Conservation (phyloP, 2,888 invertebrate genomes). For the Uloborus plumipes region DNA sequence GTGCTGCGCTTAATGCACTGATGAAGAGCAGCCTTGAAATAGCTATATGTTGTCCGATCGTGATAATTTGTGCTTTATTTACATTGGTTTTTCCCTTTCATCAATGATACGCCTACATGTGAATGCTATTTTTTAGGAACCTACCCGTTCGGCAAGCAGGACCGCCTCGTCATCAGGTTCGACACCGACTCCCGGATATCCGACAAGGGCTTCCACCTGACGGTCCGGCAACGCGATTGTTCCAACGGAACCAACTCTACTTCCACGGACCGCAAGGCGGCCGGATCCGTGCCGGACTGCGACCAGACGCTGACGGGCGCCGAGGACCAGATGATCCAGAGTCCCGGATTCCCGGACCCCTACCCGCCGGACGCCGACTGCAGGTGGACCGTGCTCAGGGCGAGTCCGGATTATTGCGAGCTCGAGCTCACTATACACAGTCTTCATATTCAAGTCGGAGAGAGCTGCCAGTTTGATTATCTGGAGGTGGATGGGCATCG, state of each 20-base stretch:
- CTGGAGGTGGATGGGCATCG: constrained; percentile 65
- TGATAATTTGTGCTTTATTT: no score
- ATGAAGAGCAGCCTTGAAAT: no score
- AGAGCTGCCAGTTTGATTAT: constrained; percentile 65
- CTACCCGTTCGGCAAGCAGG: constrained; percentile 36
- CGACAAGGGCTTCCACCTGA: constrained; percentile 44
- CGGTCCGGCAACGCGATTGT: constrained; percentile 30
- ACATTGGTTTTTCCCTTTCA: no score
- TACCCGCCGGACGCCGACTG: constrained; percentile 65
- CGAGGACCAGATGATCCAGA: constrained; percentile 57
- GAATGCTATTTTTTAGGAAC: constrained; percentile 27
- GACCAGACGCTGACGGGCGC: constrained; percentile 43
- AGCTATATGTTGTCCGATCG: no score
- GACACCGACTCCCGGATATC: constrained; percentile 33
- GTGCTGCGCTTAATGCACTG: no score
- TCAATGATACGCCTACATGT: no score
- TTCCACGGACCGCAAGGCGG: constrained; percentile 17
- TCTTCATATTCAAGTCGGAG: constrained; percentile 65
- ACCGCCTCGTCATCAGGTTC: constrained; percentile 34
- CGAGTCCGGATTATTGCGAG: constrained; percentile 56
- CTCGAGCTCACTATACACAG: constrained; percentile 65
- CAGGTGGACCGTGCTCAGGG: constrained; percentile 60
- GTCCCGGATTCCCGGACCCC: constrained; percentile 63
- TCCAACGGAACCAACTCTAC: not conserved
- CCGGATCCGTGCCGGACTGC: constrained; percentile 40